Evolutionary conservation across 2,113 vertebrate species (phyloP).

Genomic region (Tenebrosternarchus preto): DNA sequence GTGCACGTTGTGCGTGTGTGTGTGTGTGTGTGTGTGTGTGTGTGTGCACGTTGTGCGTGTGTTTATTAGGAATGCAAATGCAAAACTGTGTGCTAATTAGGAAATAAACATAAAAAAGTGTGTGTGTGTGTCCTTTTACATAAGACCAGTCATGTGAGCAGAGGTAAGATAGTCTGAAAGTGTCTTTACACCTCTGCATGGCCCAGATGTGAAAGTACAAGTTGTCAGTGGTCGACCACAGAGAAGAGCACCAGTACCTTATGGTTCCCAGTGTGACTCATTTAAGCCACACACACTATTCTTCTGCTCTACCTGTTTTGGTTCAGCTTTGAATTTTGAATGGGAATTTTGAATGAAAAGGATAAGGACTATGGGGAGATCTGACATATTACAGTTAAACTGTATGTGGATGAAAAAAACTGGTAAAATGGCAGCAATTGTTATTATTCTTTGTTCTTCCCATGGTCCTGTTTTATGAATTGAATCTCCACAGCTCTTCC

Average conservation of each 20-base stretch:
- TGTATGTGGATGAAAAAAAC: background rate
- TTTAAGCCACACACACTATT: background rate
- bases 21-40: conserved; percentile 8
- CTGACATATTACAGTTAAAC: background rate
- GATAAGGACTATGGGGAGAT: background rate
- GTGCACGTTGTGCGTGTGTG: background rate
- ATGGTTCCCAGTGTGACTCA: background rate
- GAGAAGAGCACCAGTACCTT: conserved; percentile 3
- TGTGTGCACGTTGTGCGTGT: background rate
- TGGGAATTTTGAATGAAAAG: background rate
- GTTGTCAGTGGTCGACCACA: conserved; percentile 24
- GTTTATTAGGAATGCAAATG: background rate
- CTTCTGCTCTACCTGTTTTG: background rate
- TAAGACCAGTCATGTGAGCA: background rate
- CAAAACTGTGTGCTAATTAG: background rate
- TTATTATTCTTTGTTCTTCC: background rate
- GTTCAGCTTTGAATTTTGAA: background rate
- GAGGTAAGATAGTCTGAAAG: conserved; percentile 4
- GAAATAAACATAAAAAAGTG: no score
- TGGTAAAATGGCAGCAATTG: background rate
- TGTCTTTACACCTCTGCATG: background rate
- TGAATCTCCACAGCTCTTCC: background rate
- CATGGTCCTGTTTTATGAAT: background rate
- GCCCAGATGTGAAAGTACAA: conserved; percentile 19
- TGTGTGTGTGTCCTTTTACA: background rate